Evolutionary conservation across 2,113 vertebrate species (phyloP).

Genomic region (Naja naja): DNA sequence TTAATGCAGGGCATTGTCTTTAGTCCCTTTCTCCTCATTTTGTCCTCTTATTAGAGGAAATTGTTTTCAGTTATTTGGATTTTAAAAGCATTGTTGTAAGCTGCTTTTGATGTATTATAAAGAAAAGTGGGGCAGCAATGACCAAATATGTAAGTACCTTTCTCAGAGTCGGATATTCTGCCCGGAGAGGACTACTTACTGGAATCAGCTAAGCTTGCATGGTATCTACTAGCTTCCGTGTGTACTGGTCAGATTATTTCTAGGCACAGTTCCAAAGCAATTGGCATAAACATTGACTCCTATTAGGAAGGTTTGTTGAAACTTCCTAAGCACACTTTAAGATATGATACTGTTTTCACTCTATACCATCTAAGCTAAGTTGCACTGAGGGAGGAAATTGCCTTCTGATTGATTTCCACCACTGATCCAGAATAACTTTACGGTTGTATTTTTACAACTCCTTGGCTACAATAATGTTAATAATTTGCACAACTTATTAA

Average conservation of each 20-base stretch:
- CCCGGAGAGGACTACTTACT: accelerated
- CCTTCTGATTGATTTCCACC: background rate
- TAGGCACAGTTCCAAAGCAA: conserved; percentile 30
- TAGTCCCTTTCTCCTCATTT: background rate
- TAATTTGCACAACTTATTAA: background rate
- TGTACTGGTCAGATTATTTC: conserved; percentile 14
- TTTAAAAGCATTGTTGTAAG: background rate
- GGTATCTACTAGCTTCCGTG: background rate
- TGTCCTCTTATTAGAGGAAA: background rate
- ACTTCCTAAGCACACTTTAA: background rate
- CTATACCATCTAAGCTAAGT: background rate
- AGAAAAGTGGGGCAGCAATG: background rate
- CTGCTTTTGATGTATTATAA: background rate
- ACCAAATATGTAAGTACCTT: background rate
- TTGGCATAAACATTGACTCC: conserved; percentile 26
- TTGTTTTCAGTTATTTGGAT: background rate
- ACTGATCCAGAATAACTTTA: background rate
- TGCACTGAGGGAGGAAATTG: background rate
- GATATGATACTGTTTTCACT: background rate
- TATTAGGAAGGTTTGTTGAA: conserved; percentile 1
- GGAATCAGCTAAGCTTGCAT: background rate
- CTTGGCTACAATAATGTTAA: too few species aligned
- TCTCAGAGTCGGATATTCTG: background rate
- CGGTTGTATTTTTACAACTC: background rate
- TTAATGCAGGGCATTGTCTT: background rate